These are phyloP conservation scores for Pangasius larnaudii DNA, from an alignment of 2,797 vertebrate species.

Conservation along the genomic window DNA sequence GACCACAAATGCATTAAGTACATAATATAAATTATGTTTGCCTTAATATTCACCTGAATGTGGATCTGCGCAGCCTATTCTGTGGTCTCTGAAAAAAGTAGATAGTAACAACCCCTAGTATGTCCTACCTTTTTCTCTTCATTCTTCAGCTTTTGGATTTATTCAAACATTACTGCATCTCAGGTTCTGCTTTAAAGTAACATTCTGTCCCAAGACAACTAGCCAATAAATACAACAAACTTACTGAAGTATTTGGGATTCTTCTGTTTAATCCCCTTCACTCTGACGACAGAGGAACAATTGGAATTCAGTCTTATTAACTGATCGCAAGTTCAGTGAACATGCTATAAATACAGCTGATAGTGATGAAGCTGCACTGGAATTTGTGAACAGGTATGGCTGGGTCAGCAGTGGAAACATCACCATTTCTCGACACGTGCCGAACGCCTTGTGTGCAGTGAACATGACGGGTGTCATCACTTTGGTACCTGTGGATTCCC, in stretches of 20 bases:
- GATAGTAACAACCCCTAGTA: neutral
- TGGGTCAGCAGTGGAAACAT: constrained; percentile 74
- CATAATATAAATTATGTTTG: neutral
- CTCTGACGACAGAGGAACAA: neutral
- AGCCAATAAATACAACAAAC: neutral
- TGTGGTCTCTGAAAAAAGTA: neutral
- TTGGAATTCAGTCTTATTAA: neutral
- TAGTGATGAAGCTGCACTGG: neutral
- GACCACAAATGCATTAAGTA: neutral
- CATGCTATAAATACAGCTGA: neutral
- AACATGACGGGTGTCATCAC: constrained; percentile 77
- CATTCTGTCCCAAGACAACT: neutral
- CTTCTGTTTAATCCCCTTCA: neutral
- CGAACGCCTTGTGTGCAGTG: constrained; percentile 78
- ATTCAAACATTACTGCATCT: neutral
- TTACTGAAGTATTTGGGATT: neutral
- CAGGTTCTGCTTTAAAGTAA: neutral
- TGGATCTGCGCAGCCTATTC: neutral
- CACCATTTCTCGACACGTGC: constrained; percentile 79
- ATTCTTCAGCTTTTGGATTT: neutral
- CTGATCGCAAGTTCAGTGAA: neutral
- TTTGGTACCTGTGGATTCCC: accelerated
- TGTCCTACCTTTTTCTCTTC: neutral
- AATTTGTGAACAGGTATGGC: constrained; percentile 79
- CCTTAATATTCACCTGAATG: neutral